Evolutionary conservation across 1,140 invertebrate species (phyloP).

Genomic region (Ylistrum balloti): DNA sequence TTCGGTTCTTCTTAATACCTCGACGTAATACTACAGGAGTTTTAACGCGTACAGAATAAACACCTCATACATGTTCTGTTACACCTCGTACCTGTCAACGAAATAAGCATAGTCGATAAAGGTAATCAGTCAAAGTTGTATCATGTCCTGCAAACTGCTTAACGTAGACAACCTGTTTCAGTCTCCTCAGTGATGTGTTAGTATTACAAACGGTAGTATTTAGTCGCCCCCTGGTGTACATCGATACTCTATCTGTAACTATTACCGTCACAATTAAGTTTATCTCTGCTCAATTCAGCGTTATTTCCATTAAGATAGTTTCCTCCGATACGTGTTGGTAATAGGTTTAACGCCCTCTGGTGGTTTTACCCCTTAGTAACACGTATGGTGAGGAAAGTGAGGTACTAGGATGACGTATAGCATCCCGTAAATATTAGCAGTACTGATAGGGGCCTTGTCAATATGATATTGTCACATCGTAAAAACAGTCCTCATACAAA

Average conservation of each 20-base stretch:
- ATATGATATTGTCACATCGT: not conserved
- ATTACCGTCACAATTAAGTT: not conserved
- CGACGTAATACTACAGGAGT: too few relatives aligned
- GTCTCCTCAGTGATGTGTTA: too few relatives aligned
- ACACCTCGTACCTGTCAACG: too few relatives aligned
- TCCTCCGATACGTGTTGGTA: not conserved
- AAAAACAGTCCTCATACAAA: not conserved
- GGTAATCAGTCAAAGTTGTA: too few relatives aligned
- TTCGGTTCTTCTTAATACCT: too few relatives aligned
- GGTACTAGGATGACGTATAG: not conserved
- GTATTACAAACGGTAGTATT: too few relatives aligned
- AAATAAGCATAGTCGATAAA: too few relatives aligned
- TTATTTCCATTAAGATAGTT: not conserved
- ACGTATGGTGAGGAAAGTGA: not conserved
- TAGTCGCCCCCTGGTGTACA: too few relatives aligned
- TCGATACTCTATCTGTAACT: not conserved
- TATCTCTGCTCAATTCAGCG: not conserved
- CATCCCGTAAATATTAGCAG: not conserved
- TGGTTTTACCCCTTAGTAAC: slow-evolving; percentile 4
- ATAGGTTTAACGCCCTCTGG: not conserved
- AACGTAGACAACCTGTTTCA: too few relatives aligned
- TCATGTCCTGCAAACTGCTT: too few relatives aligned
- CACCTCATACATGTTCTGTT: too few relatives aligned
- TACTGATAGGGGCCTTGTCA: not conserved
- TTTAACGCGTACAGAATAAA: too few relatives aligned